Evolutionary conservation across 2,113 vertebrate genomes (phyloP).

Genomic region (Azemiops feae): DNA sequence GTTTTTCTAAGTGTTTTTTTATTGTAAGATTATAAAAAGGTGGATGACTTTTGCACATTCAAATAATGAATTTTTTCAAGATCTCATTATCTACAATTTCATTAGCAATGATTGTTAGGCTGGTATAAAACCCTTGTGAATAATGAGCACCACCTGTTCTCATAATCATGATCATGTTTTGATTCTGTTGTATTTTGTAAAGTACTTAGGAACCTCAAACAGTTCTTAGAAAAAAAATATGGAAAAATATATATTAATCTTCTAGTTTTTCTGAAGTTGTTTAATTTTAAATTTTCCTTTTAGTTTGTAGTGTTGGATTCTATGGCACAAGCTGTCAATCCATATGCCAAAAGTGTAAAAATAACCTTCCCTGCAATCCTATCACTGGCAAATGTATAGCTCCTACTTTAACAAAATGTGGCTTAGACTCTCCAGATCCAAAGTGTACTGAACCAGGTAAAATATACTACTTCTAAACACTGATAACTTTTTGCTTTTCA

Average conservation of each 20-base stretch:
- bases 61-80: background rate
- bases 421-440: conserved; percentile 3
- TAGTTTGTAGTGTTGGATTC: conserved; percentile 25
- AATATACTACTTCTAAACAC: background rate
- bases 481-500: background rate
- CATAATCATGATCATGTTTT: background rate
- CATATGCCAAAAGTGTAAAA: background rate
- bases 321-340: conserved; percentile 22
- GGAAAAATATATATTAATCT: background rate
- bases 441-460: conserved; percentile 16
- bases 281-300: conserved; percentile 5
- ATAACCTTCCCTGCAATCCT: conserved; percentile 12
- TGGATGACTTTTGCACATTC: background rate
- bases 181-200: background rate
- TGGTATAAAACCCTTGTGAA: background rate
- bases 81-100: background rate
- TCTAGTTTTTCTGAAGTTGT: background rate
- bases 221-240: background rate
- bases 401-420: background rate
- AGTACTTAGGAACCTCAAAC: background rate
- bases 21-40: background rate
- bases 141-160: background rate
- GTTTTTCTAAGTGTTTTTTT: background rate
- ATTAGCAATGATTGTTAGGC: background rate
- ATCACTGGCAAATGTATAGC: conserved; percentile 22